Percentiles rank a stretch among this genome's conserved stretches.
phyloP scores from a whole-genome alignment of 2,797 vertebrate genomes.

The Lepus oiostolus region DNA sequence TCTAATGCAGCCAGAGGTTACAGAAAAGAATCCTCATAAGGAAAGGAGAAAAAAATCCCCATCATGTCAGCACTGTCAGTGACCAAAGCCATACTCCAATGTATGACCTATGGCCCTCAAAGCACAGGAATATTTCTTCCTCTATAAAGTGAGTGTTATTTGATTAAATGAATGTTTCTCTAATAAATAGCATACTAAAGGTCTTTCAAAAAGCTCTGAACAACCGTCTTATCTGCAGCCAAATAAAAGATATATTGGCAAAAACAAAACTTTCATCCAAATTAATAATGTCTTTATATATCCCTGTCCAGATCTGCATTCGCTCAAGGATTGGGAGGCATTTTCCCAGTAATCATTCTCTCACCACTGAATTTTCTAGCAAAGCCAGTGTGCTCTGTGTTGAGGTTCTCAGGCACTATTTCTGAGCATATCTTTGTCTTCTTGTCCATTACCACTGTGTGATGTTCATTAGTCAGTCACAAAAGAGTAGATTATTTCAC shows the following conservation, averaged over 20 bases:
- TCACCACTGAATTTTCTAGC: constrained; percentile 50
- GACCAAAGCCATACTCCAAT: constrained; percentile 82
- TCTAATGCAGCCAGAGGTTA: constrained; percentile 75
- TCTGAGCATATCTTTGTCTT: constrained; percentile 51
- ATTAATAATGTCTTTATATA: constrained; percentile 82
- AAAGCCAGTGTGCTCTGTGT: neutral
- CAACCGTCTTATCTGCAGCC: constrained; percentile 87
- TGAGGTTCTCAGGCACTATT: neutral
- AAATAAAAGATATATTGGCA: constrained; percentile 85
- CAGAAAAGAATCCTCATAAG: constrained; percentile 76
- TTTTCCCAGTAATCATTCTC: constrained; percentile 66
- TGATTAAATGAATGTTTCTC: constrained; percentile 88
- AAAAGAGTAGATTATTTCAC: neutral
- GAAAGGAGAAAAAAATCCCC: constrained; percentile 65
- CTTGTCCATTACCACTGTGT: neutral
- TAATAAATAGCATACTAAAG: constrained; percentile 87
- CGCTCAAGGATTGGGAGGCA: constrained; percentile 63
- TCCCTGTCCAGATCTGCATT: constrained; percentile 70
- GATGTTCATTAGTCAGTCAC: constrained; percentile 21
- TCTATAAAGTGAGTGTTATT: constrained; percentile 87
- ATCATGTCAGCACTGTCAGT: constrained; percentile 81
- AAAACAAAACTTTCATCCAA: constrained; percentile 84
- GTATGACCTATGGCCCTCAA: constrained; percentile 82
- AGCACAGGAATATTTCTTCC: constrained; percentile 86
- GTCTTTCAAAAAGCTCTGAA: constrained; percentile 81